Evolutionary conservation across 1,140 invertebrate genomes (phyloP).

Genomic region (Drosophila pruinosa): DNA sequence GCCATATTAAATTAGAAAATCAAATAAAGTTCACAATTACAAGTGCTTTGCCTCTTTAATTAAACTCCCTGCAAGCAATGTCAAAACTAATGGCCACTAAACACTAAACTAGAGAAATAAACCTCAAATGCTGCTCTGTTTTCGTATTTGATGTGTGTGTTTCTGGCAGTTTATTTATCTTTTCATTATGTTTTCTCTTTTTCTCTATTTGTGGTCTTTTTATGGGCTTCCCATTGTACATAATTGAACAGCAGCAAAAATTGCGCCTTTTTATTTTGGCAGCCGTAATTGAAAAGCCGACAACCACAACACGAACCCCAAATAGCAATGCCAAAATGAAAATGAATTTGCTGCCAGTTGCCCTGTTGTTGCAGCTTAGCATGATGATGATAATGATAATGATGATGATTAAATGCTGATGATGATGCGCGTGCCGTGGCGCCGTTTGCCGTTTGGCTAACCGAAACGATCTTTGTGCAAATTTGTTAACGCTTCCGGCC

Average conservation of each 20-base stretch:
- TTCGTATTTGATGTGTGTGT: background rate
- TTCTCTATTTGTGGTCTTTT: background rate
- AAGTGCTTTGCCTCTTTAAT: too few relatives aligned
- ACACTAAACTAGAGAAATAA: background rate
- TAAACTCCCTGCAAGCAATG: background rate
- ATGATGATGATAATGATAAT: constrained; percentile 14
- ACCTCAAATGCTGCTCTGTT: background rate
- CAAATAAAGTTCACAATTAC: too few relatives aligned
- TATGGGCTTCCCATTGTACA: background rate
- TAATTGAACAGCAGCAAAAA: constrained; percentile 14
- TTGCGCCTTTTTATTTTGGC: constrained; percentile 28
- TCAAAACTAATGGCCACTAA: background rate
- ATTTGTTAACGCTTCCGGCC: constrained; percentile 71
- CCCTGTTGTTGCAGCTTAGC: background rate
- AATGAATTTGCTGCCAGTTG: constrained; percentile 24
- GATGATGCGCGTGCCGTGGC: constrained; percentile 70
- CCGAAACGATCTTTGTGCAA: constrained; percentile 41
- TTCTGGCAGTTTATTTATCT: background rate
- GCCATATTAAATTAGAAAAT: too few relatives aligned
- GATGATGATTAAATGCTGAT: constrained; percentile 44
- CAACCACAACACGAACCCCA: constrained; percentile 18
- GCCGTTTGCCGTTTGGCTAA: constrained; percentile 47
- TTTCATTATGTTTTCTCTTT: background rate
- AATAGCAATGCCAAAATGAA: constrained; percentile 14
- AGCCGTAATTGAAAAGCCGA: constrained; percentile 39